These are phyloP conservation scores for Ectropis crepuscularia DNA, from an alignment of 2,888 invertebrate genomes.

Conservation along the genomic window DNA sequence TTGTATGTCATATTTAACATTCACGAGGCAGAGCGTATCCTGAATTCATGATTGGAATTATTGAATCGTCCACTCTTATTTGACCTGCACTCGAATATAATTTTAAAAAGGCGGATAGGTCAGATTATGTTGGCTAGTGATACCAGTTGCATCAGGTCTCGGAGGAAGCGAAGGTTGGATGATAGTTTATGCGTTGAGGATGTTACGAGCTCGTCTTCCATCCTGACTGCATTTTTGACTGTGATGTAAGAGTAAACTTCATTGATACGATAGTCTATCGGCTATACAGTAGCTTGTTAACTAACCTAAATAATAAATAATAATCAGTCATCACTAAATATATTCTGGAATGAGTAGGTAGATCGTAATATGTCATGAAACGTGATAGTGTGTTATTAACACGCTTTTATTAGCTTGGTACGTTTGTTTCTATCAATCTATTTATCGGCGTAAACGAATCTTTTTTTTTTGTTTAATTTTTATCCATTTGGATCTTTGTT, in stretches of 20 bases:
- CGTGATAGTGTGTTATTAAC: too few species aligned
- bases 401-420: too few species aligned
- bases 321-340: too few species aligned
- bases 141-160: conserved; percentile 55
- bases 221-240: conserved; percentile 28
- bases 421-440: too few species aligned
- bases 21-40: conserved; percentile 57
- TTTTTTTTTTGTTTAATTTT: too few species aligned
- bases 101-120: conserved; percentile 27
- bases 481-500: too few species aligned
- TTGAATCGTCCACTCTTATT: conserved; percentile 41
- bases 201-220: conserved; percentile 45
- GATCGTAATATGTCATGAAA: too few species aligned
- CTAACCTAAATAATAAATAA: too few species aligned
- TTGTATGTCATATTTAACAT: conserved; percentile 67
- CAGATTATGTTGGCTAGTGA: conserved; percentile 26
- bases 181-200: conserved; percentile 49
- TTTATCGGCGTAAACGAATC: too few species aligned
- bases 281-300: too few species aligned
- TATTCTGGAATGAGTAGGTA: too few species aligned
- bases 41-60: conserved; percentile 64
- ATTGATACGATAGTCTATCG: background rate
- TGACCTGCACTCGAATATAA: conserved; percentile 29
- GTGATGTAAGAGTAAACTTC: conserved; percentile 3
- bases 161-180: conserved; percentile 61